phyloP scores from a whole-genome alignment of 1,140 invertebrate species.

The Melanaphis sacchari region DNA sequence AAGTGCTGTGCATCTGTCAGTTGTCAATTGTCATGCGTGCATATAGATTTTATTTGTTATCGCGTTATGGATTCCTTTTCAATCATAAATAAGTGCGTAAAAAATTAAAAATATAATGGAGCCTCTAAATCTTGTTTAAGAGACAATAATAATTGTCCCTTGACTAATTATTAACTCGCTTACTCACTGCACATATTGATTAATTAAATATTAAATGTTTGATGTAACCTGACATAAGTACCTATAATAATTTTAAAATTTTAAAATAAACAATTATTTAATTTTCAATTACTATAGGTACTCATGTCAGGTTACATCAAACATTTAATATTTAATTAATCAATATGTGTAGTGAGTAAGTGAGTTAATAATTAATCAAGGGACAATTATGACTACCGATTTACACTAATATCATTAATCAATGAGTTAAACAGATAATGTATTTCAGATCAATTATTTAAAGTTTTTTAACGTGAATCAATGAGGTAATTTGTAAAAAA shows the following conservation, averaged over 20 bases:
- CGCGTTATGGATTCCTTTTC: no score
- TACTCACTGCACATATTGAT: neutral
- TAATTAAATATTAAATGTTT: neutral
- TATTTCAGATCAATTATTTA: neutral
- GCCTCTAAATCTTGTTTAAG: neutral
- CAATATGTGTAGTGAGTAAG: neutral
- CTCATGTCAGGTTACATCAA: neutral
- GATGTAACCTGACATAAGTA: neutral
- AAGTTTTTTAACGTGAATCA: neutral
- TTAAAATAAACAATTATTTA: neutral
- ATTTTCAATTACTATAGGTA: neutral
- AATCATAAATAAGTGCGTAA: no score
- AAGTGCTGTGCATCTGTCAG: no score
- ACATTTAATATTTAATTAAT: neutral
- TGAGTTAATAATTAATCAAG: no score
- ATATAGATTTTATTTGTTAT: no score
- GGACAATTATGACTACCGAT: neutral
- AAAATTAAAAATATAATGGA: no score
- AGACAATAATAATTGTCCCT: neutral
- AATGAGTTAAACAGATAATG: neutral
- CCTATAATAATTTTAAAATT: neutral
- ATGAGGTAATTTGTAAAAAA: no score
- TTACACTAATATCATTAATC: neutral
- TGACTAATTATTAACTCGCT: no score
- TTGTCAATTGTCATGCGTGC: no score